Percentiles rank a stretch among this genome's conserved stretches.
Conservation (phyloP, 1,140 invertebrate species). For the Drosophila seguyi region DNA sequence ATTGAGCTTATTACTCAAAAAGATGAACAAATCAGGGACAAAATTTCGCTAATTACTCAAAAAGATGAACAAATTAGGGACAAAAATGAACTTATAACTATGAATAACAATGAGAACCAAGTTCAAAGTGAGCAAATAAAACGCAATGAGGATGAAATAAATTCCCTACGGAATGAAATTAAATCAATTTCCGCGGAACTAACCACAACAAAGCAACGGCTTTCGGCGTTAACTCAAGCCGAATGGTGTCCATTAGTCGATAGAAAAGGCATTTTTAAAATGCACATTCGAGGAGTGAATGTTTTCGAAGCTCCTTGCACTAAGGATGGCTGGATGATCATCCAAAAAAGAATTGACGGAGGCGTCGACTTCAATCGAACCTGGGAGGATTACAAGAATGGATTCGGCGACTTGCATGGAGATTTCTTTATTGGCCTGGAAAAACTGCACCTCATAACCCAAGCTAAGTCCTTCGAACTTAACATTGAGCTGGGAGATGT, state of each 20-base stretch:
- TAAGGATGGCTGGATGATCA: slow-evolving; percentile 86
- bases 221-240: background rate
- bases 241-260: background rate
- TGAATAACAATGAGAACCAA: background rate
- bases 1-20: no score
- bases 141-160: background rate
- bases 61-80: background rate
- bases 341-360: slow-evolving; percentile 88
- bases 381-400: slow-evolving; percentile 88
- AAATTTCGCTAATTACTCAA: background rate
- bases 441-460: slow-evolving; percentile 86
- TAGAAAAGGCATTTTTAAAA: background rate
- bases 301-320: background rate
- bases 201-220: background rate
- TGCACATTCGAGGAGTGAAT: background rate
- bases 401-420: slow-evolving; percentile 87
- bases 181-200: background rate
- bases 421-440: slow-evolving; percentile 88
- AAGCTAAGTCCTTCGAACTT: slow-evolving; percentile 87
- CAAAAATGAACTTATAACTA: background rate
- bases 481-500: slow-evolving; percentile 88
- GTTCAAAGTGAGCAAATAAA: background rate
- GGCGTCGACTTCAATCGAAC: slow-evolving; percentile 87
- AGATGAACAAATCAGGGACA: no score
- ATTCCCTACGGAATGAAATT: background rate